phyloP scores from a whole-genome alignment of 2,113 vertebrate species.

The Tauraco erythrolophus region DNA sequence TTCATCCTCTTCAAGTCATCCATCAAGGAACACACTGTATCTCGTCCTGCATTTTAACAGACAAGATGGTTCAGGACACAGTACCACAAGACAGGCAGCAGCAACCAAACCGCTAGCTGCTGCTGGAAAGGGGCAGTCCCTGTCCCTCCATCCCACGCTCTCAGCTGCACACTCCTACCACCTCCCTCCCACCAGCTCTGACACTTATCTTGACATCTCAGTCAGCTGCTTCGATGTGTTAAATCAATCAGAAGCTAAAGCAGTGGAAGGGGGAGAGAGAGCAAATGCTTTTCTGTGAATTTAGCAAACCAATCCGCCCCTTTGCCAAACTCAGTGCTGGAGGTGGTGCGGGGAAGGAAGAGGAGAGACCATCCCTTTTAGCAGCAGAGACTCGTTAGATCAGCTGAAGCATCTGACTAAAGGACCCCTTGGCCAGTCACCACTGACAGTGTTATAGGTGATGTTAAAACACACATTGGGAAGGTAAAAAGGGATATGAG shows the following conservation, averaged over 20 bases:
- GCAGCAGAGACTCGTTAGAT: neutral
- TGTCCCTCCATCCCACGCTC: neutral
- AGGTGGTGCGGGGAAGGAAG: neutral
- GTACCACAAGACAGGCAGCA: neutral
- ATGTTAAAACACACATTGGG: neutral
- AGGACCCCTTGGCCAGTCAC: neutral
- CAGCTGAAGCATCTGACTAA: neutral
- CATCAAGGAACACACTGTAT: neutral
- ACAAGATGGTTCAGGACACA: rapidly evolving
- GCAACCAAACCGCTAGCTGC: rapidly evolving
- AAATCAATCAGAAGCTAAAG: neutral
- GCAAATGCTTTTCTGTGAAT: neutral
- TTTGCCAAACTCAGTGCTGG: neutral
- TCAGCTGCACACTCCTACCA: neutral
- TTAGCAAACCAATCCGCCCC: neutral
- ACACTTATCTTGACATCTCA: neutral
- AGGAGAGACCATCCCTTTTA: neutral
- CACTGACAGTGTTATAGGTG: neutral
- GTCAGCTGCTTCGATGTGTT: neutral
- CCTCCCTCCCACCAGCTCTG: neutral
- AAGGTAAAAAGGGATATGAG: neutral
- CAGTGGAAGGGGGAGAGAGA: neutral
- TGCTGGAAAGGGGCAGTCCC: neutral
- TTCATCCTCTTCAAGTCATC: neutral
- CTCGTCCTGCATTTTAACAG: neutral